phyloP scores from a whole-genome alignment of 1,140 invertebrate species.

The Yoshiicerus persimilis region DNA sequence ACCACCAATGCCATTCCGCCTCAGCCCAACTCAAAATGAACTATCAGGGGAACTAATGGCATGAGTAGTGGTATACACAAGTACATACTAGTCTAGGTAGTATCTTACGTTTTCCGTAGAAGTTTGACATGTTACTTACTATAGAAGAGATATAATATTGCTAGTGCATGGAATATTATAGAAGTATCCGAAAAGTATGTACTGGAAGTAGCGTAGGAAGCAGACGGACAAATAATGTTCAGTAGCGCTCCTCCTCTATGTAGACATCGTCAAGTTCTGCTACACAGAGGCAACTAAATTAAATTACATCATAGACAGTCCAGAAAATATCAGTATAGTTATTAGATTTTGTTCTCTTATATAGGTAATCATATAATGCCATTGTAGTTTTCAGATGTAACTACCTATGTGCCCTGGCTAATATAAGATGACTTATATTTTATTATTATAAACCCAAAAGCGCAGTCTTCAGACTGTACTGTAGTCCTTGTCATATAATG shows the following conservation, averaged over 20 bases:
- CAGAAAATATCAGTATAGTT: conserved; percentile 7
- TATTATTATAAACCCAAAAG: conserved; percentile 4
- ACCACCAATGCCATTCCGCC: not conserved
- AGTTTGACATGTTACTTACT: not conserved
- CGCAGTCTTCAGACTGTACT: not conserved
- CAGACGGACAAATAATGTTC: not conserved
- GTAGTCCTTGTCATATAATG: not conserved
- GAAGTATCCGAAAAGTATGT: not conserved
- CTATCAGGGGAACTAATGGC: not conserved
- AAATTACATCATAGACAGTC: conserved; percentile 21
- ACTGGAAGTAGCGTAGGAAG: not conserved
- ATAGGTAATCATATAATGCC: not conserved
- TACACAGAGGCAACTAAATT: not conserved
- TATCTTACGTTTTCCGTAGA: not conserved
- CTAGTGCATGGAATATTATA: not conserved
- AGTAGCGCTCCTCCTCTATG: not conserved
- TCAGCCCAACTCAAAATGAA: conserved; percentile 3
- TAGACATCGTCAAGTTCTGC: not conserved
- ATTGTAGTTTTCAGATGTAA: not conserved
- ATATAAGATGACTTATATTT: conserved; percentile 1
- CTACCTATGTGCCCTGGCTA: not conserved
- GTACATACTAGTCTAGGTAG: not conserved
- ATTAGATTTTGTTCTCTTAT: not conserved
- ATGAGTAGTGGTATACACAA: not conserved
- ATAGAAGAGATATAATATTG: not conserved